These are phyloP conservation scores for Thermophis baileyi DNA, from an alignment of 2,113 vertebrate genomes.

Conservation along the genomic window DNA sequence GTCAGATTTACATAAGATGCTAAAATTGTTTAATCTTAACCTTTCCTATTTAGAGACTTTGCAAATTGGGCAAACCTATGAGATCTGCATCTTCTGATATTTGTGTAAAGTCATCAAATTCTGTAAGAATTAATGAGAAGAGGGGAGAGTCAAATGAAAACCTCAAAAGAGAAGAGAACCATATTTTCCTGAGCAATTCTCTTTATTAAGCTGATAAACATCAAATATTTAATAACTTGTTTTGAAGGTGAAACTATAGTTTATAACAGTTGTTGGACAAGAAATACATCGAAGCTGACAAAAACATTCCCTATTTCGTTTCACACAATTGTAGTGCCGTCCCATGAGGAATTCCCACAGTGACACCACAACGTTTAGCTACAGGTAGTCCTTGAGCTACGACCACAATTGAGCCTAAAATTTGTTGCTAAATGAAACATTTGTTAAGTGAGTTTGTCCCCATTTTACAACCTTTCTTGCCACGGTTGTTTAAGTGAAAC, in stretches of 20 bases:
- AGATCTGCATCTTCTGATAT: no score
- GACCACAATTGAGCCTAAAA: no score
- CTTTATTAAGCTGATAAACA: not conserved
- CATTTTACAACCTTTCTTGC: no score
- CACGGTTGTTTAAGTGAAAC: no score
- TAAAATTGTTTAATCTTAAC: no score
- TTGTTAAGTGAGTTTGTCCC: no score
- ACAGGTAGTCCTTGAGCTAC: not conserved
- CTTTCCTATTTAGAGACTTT: no score
- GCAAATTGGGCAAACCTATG: no score
- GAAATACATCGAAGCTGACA: not conserved
- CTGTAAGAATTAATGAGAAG: no score
- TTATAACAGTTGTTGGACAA: not conserved
- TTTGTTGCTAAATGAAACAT: no score
- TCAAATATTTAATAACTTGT: not conserved
- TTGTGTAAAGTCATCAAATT: no score
- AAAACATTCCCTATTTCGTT: not conserved
- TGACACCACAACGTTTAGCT: not conserved
- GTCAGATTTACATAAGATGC: no score
- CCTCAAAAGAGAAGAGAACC: not conserved
- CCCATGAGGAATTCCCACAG: not conserved
- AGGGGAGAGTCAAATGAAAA: not conserved
- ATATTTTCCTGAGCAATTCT: not conserved
- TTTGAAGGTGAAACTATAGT: not conserved
- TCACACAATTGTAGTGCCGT: not conserved